phyloP scores from a whole-genome alignment of 2,113 vertebrate genomes.

The Polypterus senegalus region DNA sequence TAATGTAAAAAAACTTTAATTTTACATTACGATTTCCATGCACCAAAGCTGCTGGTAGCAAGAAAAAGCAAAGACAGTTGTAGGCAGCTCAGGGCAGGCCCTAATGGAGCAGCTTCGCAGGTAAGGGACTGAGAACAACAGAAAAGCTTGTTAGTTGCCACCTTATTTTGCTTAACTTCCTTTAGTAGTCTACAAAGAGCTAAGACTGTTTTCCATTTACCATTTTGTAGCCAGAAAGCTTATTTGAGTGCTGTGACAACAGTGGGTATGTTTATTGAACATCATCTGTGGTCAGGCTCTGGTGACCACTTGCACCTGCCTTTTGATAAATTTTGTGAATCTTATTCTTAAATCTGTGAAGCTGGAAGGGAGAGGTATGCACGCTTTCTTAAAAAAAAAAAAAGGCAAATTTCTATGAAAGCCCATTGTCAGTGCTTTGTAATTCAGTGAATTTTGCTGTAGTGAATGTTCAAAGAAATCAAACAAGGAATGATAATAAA shows the following conservation, averaged over 20 bases:
- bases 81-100: no score
- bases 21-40: no score
- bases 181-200: no score
- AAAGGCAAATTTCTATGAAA: conserved; percentile 34
- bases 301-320: conserved; percentile 12
- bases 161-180: no score
- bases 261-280: conserved; percentile 12
- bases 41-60: no score
- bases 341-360: conserved; percentile 17
- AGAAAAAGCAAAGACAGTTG: no score
- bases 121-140: no score
- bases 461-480: conserved; percentile 35
- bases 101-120: no score
- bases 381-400: background rate
- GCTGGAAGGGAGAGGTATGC: conserved; percentile 7
- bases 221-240: background rate
- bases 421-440: conserved; percentile 39
- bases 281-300: conserved; percentile 24
- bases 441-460: conserved; percentile 29
- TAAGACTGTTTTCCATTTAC: no score
- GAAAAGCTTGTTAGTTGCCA: no score
- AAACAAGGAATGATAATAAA: conserved; percentile 34
- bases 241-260: background rate
- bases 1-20: no score
- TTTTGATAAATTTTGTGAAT: conserved; percentile 1